Base-by-base conservation (phyloP, 1,140 invertebrate genomes). In the Calliphora vicina region DNA sequence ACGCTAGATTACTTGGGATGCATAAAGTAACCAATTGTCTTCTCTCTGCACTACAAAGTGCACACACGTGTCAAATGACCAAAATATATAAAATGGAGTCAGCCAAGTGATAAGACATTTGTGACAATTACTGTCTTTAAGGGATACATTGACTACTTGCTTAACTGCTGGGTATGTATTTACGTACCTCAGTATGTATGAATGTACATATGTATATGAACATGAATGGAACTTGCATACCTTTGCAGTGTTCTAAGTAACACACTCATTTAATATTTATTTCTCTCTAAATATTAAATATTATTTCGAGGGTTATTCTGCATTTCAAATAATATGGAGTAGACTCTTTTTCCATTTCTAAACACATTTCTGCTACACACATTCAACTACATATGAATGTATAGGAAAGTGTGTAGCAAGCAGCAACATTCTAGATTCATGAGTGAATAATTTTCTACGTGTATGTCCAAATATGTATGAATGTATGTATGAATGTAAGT, bases 201-300 rank as follows among this genome's bases (percentile, higher is more conserved):
- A 50, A n/a, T 50, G 45, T 50, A 50, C 12, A 50, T 12, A 61
- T 17, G 1, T 67, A 25, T 25, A 67, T 67, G 61, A n/a, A 15
- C 12, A 23, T 67, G 20, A 67, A 67, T 67, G 20, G 61, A 67
- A 67, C 61, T 67, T 67, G 61, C 61, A 88, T 89, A 89, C 86
- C 87, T 87, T 89, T 88, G 87, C 85, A 87, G 85, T 78, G 86
- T 87, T 85, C 86, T 87, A 87, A 87, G 86, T 87, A 86, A 87
- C 84, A 87, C 86, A 83, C 83, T 90, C 88, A 90, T 90, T 90
- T 90, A 90, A 90, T 90, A 90, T 90, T 90, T 90, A 90, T 90
- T 87, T 87, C 87, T 88, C 88, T 90, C 88, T 90, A 90, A 90
- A 90, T 90, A 90, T 90, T 90, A 90, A 90, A 90, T 90, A 90